Base-by-base conservation (phyloP, 2,797 vertebrate species). In the Tympanoctomys barrerae region DNA sequence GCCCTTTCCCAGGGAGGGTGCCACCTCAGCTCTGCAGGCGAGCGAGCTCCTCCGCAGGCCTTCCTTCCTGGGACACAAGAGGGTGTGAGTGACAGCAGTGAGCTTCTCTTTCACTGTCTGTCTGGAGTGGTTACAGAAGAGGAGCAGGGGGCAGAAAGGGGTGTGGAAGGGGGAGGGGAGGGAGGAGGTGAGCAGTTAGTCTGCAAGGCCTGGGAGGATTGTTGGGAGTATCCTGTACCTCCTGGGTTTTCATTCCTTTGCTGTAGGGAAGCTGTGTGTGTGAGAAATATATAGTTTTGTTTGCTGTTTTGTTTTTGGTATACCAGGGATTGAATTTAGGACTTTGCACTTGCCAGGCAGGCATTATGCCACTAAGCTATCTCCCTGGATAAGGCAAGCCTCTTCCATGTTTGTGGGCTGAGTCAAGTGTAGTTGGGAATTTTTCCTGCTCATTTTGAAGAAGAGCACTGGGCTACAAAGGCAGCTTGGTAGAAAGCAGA, bases 341-440 rank as follows among this genome's bases (percentile, higher is more conserved):
- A 54, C 54, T 57, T 57, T 57, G 13, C 16, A 57, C 4, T 57
- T 57, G 14, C 54, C 54, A 57, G 54, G 54, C 16, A 57, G 54
- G 54, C 54, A 54, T 54, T 54, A 54, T 54, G 52, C 52, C 13
- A 54, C 52, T 54, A 14, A 54, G 52, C 52, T 54, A 14, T 54
- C 52, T 54, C 52, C 52, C 11, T 54, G 52, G 52, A 42, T 42
- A 42, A 42, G 42, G 42, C 52, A 54, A 57, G 75, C n/a, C 42
- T 61, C 5, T 31, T 28, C 7, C 36, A 4, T 3, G 0, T 64
- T 36, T 8, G 26, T 10, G 3, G 59, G 33, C 16, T 31, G 52
- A 33, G 66, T 70, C 75, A 4, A 7, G 36, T 4, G 10, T 0
- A 5, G 31, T 3, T 31, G 66, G 36, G 71, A n/a, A n/a, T 54